These are phyloP conservation scores for Doris montereyensis DNA, from an alignment of 2,888 invertebrate genomes.

Conservation along the genomic window DNA sequence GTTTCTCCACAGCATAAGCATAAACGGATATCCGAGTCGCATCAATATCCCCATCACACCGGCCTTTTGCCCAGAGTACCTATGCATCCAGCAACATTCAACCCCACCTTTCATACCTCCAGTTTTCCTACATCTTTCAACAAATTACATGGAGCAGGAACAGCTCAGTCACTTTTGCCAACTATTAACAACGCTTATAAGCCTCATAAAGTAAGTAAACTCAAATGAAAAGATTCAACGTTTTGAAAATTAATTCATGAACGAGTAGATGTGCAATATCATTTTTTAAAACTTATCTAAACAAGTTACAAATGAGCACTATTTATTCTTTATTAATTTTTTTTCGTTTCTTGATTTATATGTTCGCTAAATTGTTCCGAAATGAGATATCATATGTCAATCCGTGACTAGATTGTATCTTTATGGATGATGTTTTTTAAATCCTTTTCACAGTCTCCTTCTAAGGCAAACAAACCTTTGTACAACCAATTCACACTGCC, in stretches of 20 bases:
- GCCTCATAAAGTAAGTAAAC: conserved; percentile 62
- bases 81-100: conserved; percentile 59
- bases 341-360: too few species aligned
- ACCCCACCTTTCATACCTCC: conserved; percentile 60
- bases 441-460: conserved; percentile 51
- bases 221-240: too few species aligned
- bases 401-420: too few species aligned
- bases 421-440: too few species aligned
- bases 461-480: conserved; percentile 61
- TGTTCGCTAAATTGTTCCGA: too few species aligned
- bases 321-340: too few species aligned
- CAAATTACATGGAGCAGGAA: conserved; percentile 48
- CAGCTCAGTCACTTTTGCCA: conserved; percentile 54
- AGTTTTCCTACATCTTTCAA: conserved; percentile 57
- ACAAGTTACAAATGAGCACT: too few species aligned
- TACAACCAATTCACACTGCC: conserved; percentile 65
- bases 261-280: too few species aligned
- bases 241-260: too few species aligned
- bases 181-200: conserved; percentile 59
- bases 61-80: conserved; percentile 62
- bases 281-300: too few species aligned
- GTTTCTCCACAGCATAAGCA: conserved; percentile 49
- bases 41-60: conserved; percentile 53
- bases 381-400: too few species aligned
- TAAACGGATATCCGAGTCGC: conserved; percentile 50